Percentiles rank a stretch among this genome's conserved stretches.
Conservation (phyloP, 2,797 vertebrate genomes). For the Semaprochilodus insignis region DNA sequence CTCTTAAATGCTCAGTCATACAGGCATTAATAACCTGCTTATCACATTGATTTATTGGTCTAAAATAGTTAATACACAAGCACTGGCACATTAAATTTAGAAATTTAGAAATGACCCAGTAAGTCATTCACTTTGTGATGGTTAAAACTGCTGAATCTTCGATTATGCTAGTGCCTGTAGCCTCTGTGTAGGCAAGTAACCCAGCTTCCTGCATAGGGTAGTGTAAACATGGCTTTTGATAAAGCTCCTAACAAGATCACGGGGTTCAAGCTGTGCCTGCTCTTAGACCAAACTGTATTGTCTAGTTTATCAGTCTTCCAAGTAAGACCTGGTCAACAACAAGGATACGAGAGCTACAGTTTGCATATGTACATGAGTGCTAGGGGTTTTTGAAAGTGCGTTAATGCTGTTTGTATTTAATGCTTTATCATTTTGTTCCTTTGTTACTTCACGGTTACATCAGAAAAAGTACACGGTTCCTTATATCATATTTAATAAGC, state of each 20-base stretch:
- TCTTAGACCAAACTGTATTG: neutral
- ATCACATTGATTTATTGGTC: no score
- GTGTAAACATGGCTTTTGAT: slow-evolving; percentile 20
- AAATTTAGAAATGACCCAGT: neutral
- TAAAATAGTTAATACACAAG: no score
- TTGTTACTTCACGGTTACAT: neutral
- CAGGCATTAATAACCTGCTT: no score
- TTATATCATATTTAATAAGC: no score
- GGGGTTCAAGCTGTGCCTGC: slow-evolving; percentile 5
- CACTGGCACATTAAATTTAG: no score
- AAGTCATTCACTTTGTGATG: neutral
- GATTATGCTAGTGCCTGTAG: neutral
- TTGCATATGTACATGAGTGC: neutral
- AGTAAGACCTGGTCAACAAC: neutral
- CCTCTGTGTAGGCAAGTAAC: no score
- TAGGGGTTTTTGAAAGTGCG: neutral
- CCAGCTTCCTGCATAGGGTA: neutral
- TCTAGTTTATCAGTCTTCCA: neutral
- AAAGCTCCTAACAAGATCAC: slow-evolving; percentile 42
- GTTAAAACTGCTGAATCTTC: neutral
- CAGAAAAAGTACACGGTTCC: neutral
- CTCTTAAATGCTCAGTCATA: no score
- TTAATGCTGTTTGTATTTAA: neutral
- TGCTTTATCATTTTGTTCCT: neutral
- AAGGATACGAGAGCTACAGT: neutral